Base-by-base conservation (phyloP, 2,888 invertebrate genomes). In the Tholera decimalis region DNA sequence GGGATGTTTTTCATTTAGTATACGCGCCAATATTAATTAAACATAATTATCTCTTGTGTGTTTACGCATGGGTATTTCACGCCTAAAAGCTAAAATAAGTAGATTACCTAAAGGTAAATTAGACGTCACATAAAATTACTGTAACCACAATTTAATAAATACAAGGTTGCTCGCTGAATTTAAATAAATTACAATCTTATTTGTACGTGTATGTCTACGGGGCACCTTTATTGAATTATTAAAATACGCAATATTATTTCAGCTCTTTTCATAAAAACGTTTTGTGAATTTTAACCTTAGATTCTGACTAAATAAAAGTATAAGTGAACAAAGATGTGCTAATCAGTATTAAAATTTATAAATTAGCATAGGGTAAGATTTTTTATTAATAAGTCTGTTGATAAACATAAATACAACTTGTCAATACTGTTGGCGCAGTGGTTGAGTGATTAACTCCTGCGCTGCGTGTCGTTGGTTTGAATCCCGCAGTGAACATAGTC, bases 11-110 rank as follows among this genome's bases (percentile, higher is more conserved):
- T 22, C 22, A 11, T 22, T 15, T 13, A 22, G 2, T 43, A 15
- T 35, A 20, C 13, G 24, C 46, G 5, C 41, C 47, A 33, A n/a
- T 18, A 57, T 22, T 8, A 35, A 44, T 70, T 53, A 49, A 56
- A 53, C 13, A 43, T 41, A n/a, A n/a, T n/a, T n/a, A 30, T n/a
- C 5, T n/a, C 28, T 9, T 43, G 6, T 28, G 9, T 55, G 15
- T 49, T 30, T 44, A 54, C 13, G 44, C 13, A 46, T 15, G n/a
- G 30, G 55, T 4, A 58, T 26, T 18, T 63, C 9, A 8, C 2
- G n/a, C 47, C 47, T 77, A 77, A 77, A 66, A 77, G 78, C 77
- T 46, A 39, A 47, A 58, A 41, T 63, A 69, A 73, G 30, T 70
- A 49, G 62, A 66, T 77, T 77, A 62, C 43, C 8, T 51, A 24